Conservation (phyloP, 2,888 invertebrate species). For the Agonopterix alstromeriana region DNA sequence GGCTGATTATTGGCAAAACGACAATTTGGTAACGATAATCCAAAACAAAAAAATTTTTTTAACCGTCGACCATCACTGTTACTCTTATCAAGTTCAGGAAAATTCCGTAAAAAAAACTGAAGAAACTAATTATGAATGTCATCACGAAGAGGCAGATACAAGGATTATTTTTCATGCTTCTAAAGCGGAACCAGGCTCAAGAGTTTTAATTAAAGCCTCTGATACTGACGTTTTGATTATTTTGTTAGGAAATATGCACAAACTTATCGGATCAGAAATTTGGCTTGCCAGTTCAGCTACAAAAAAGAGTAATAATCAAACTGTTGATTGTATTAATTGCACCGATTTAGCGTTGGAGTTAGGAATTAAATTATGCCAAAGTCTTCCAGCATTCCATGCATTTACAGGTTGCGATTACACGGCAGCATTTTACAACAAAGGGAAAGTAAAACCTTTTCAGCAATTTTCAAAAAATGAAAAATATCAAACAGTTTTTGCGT, state of each 20-base stretch:
- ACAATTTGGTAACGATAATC: conserved; percentile 8
- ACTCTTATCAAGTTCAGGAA: conserved; percentile 8
- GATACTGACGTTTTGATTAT: neutral
- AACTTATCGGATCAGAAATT: neutral
- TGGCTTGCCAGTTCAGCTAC: neutral
- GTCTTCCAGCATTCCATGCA: conserved; percentile 6
- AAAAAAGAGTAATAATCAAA: neutral
- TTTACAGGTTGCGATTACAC: conserved; percentile 7
- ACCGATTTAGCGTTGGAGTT: neutral
- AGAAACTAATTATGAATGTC: conserved; percentile 15
- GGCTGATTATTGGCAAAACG: conserved; percentile 10
- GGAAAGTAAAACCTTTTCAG: conserved; percentile 18
- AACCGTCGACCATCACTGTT: conserved; percentile 10
- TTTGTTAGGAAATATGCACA: neutral
- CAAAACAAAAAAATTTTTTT: conserved; percentile 7
- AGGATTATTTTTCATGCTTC: conserved; percentile 19
- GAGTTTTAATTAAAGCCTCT: conserved; percentile 11
- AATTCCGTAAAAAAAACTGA: conserved; percentile 10
- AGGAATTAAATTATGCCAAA: neutral
- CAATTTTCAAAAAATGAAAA: conserved; percentile 22
- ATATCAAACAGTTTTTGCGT: conserved; percentile 15
- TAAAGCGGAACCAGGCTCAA: conserved; percentile 16
- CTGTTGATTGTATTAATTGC: neutral
- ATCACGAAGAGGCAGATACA: conserved; percentile 17
- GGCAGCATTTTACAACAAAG: conserved; percentile 17